Conservation (phyloP, 2,888 invertebrate genomes). For the Ectemnius lituratus region DNA sequence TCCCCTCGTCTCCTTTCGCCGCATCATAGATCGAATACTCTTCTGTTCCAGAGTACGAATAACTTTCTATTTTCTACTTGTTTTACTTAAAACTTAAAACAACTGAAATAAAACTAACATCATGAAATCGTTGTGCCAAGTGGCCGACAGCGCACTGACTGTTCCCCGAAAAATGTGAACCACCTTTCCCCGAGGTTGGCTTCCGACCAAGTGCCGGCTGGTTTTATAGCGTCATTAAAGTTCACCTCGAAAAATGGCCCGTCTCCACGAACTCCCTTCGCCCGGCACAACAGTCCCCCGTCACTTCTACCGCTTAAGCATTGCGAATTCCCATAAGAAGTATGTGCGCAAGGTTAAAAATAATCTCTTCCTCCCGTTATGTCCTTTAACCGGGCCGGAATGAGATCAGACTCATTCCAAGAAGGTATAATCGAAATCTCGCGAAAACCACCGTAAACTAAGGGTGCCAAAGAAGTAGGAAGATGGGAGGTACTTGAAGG, state of each 20-base stretch:
- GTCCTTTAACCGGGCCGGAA: neutral
- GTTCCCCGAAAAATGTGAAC: conserved; percentile 62
- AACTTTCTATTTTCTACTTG: too few species aligned
- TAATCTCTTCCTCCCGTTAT: conserved; percentile 27
- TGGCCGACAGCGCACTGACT: conserved; percentile 60
- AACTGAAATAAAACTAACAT: too few species aligned
- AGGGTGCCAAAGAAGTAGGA: neutral
- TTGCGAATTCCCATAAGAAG: conserved; percentile 56
- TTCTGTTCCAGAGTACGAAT: too few species aligned
- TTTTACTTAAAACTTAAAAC: too few species aligned
- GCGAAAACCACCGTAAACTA: too few species aligned
- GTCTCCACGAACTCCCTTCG: conserved; percentile 37
- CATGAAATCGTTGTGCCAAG: conserved; percentile 21
- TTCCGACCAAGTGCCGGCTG: conserved; percentile 66
- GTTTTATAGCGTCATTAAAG: conserved; percentile 74
- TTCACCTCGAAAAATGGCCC: conserved; percentile 63
- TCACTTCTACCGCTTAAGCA: conserved; percentile 24
- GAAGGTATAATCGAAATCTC: too few species aligned
- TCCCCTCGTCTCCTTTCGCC: conserved; percentile 9
- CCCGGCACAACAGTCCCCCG: conserved; percentile 33
- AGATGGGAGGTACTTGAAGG: too few species aligned
- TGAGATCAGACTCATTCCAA: too few species aligned
- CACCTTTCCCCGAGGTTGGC: conserved; percentile 37
- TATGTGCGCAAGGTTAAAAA: conserved; percentile 54
- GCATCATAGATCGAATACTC: too few species aligned